phyloP scores from a whole-genome alignment of 2,888 invertebrate genomes.

The Drosophila testacea region DNA sequence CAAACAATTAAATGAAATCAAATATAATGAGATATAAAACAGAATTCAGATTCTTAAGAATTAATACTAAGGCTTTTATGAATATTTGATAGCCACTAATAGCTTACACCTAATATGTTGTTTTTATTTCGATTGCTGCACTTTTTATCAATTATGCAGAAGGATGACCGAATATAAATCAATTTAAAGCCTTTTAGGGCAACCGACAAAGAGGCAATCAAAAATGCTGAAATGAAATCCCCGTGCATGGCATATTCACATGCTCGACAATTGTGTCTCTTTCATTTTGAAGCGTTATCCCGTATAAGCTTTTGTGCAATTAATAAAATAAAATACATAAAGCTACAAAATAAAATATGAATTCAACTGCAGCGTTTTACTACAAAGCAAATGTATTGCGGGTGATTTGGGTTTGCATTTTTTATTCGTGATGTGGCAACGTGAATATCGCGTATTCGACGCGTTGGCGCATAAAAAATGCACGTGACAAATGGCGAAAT shows the following conservation, averaged over 20 bases:
- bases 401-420: conserved; percentile 43
- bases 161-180: conserved; percentile 27
- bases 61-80: background rate
- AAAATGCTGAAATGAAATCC: conserved; percentile 31
- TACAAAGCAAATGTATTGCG: conserved; percentile 39
- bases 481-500: conserved; percentile 77
- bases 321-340: conserved; percentile 41
- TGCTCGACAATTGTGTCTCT: conserved; percentile 16
- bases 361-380: conserved; percentile 37
- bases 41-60: too few relatives aligned
- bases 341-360: conserved; percentile 22
- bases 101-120: background rate
- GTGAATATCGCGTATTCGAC: conserved; percentile 63
- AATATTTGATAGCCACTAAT: background rate
- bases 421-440: conserved; percentile 29
- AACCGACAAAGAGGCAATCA: conserved; percentile 9
- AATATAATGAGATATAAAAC: too few relatives aligned
- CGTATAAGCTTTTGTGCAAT: conserved; percentile 37
- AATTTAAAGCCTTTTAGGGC: conserved; percentile 25
- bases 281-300: conserved; percentile 5
- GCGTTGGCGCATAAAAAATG: conserved; percentile 73
- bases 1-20: too few relatives aligned
- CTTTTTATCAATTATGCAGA: conserved; percentile 2
- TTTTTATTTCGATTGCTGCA: background rate
- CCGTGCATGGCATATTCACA: conserved; percentile 4